Base-by-base conservation (phyloP, 1,140 invertebrate species). In the Neelides sp. region DNA sequence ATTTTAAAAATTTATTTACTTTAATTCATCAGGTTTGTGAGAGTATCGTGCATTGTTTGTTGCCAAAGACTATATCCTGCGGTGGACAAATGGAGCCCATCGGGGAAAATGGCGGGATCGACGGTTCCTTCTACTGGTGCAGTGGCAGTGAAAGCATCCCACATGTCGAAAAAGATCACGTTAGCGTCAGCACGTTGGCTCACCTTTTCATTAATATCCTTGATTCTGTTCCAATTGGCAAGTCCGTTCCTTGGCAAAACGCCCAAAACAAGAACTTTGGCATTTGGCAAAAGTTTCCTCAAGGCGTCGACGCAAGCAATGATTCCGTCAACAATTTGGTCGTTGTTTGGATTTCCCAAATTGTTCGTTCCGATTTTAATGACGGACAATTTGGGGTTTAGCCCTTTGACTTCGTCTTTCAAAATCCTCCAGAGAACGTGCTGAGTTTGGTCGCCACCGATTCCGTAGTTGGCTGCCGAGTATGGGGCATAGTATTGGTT, bases 331-430 rank as follows among this genome's bases (percentile, higher is more conserved):
- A 19, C 36, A 39, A 39, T 39, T 39, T 5, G 15, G 5, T n/a
- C 20, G n/a, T 39, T 19, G n/a, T 39, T 19, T 7, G n/a, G 5
- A 39, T 15, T 15, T 15, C 36, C 15, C 7, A 39, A 4, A 19
- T 39, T 39, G 36, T 39, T 39, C 5, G 36, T 39, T 4, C 36
- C 36, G 15, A 39, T 39, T 39, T 39, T 39, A 39, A 39, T 39
- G 36, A 39, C 36, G 15, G n/a, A 39, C n/a, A 39, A 4, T 19
- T 39, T 39, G 4, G 36, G 36, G 20, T 15, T 4, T 4, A 39
- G 5, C 4, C 20, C 36, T 7, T n/a, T 39, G 36, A 39, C 36
- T 39, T 39, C 36, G 5, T 19, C 36, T 7, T 39, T 15, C n/a
- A 7, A 4, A 4, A 39, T 15, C 20, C 36, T 4, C 4, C n/a